Conservation (phyloP, 2,113 vertebrate genomes). For the Bucco capensis region DNA sequence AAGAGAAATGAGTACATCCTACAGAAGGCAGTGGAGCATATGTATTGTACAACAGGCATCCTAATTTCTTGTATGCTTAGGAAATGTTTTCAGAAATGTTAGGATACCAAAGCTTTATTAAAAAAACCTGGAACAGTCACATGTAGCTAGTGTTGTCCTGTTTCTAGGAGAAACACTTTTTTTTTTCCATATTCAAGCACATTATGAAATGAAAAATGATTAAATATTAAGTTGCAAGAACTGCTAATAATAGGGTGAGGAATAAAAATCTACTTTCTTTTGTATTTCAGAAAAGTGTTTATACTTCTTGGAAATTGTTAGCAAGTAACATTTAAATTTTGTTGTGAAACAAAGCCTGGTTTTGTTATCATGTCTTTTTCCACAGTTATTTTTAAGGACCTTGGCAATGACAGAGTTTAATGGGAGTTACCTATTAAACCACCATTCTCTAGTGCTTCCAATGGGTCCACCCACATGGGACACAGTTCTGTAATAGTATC, state of each 20-base stretch:
- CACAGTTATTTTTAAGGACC: not conserved
- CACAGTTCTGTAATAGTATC: not conserved
- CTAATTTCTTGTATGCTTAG: not conserved
- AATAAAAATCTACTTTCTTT: not conserved
- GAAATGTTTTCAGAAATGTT: not conserved
- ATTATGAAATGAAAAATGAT: not conserved
- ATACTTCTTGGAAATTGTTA: not conserved
- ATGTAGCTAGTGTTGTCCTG: accelerated
- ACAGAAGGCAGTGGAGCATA: not conserved
- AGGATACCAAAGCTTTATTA: not conserved
- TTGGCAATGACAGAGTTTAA: not conserved
- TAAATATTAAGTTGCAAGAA: not conserved
- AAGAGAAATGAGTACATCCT: not conserved
- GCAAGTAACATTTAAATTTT: not conserved
- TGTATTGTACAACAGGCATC: not conserved
- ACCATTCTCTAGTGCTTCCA: not conserved
- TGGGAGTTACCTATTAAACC: not conserved
- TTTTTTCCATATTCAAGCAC: not conserved
- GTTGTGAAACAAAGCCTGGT: not conserved
- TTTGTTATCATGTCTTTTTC: not conserved
- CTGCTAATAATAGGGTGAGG: not conserved
- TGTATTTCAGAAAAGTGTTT: not conserved
- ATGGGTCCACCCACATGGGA: not conserved
- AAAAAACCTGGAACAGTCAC: not conserved
- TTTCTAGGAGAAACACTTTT: not conserved